Evolutionary conservation across 2,113 vertebrate species (phyloP).

Genomic region (Mus pahari): DNA sequence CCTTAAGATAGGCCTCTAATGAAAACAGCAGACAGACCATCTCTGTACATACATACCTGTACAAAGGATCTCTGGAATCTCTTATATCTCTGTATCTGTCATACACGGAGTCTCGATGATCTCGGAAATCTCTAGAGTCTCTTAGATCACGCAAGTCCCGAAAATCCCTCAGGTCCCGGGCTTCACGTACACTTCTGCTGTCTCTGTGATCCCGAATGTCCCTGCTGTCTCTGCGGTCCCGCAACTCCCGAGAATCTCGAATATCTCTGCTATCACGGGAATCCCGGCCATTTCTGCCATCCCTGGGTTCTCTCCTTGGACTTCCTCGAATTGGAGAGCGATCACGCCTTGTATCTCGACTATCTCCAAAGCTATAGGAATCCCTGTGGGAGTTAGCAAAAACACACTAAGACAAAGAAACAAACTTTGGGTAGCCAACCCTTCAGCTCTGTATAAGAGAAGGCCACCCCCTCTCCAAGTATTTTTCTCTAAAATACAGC

Average conservation of each 20-base stretch:
- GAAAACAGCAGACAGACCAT: background rate
- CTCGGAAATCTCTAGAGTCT: slow-evolving; percentile 86
- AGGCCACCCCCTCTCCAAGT: slow-evolving; percentile 46
- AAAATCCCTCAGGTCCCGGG: slow-evolving; percentile 85
- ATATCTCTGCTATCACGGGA: slow-evolving; percentile 85
- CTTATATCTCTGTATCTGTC: slow-evolving; percentile 89
- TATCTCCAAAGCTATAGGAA: slow-evolving; percentile 88
- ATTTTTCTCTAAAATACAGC: slow-evolving; percentile 56
- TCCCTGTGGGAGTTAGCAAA: slow-evolving; percentile 87
- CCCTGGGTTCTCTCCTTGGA: slow-evolving; percentile 88
- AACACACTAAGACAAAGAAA: slow-evolving; percentile 74
- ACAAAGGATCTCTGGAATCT: slow-evolving; percentile 85
- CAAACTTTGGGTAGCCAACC: fast-evolving
- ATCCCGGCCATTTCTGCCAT: slow-evolving; percentile 86
- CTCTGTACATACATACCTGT: slow-evolving; percentile 85
- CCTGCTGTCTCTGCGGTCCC: slow-evolving; percentile 88
- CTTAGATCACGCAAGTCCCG: slow-evolving; percentile 87
- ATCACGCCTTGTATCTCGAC: slow-evolving; percentile 88
- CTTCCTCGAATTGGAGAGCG: slow-evolving; percentile 89
- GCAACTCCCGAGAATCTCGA: slow-evolving; percentile 89
- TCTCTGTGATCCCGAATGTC: slow-evolving; percentile 90
- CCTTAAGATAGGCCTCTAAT: background rate
- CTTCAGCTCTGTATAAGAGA: slow-evolving; percentile 73
- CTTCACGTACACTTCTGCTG: slow-evolving; percentile 79
- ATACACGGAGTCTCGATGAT: slow-evolving; percentile 85